These are phyloP conservation scores for Pomatostomus ruficeps DNA, from an alignment of 2,113 vertebrate genomes.

Conservation along the genomic window DNA sequence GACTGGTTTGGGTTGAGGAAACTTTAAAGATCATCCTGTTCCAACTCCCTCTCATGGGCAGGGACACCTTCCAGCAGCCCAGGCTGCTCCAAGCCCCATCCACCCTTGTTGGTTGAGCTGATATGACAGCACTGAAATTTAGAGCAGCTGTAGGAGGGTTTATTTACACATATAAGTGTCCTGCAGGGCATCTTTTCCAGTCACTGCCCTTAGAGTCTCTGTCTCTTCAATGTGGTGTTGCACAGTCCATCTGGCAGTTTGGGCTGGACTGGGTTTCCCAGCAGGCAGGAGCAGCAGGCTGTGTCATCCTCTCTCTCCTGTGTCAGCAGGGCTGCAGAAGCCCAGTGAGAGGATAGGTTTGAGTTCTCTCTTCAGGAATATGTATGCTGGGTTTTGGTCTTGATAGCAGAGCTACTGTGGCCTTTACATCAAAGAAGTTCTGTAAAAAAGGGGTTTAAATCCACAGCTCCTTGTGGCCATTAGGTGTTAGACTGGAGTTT, in stretches of 20 bases:
- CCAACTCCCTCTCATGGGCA: neutral
- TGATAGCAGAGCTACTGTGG: neutral
- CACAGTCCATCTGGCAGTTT: neutral
- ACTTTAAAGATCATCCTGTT: neutral
- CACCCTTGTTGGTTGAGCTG: neutral
- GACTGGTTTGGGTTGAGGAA: neutral
- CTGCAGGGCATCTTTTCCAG: neutral
- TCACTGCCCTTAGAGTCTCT: neutral
- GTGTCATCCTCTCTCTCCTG: neutral
- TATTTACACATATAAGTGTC: neutral
- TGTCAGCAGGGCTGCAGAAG: neutral
- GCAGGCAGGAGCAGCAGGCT: fast-evolving
- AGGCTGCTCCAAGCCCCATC: neutral
- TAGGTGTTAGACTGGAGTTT: neutral
- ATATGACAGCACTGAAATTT: fast-evolving
- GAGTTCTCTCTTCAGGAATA: neutral
- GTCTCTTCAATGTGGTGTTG: neutral
- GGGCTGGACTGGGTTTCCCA: neutral
- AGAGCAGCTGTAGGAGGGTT: neutral
- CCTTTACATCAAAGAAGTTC: neutral
- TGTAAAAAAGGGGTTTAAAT: neutral
- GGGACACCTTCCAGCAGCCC: neutral
- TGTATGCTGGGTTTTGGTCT: neutral
- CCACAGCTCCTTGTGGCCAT: neutral
- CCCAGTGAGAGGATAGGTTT: neutral